These are phyloP conservation scores for Agapostemon virescens DNA, from an alignment of 2,888 invertebrate genomes.

Conservation along the genomic window DNA sequence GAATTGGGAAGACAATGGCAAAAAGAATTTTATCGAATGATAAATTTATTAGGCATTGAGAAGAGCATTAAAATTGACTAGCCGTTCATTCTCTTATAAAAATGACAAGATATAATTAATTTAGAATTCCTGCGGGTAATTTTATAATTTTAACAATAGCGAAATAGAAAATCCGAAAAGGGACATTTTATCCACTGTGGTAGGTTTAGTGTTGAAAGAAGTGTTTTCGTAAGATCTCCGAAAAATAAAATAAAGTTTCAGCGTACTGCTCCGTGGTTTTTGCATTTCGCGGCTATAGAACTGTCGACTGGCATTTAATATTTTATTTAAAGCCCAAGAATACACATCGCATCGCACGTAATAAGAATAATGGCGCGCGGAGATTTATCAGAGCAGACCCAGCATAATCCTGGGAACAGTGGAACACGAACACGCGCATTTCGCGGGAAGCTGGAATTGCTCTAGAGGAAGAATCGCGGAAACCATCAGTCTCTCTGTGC, in stretches of 20 bases:
- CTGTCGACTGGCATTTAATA: not conserved
- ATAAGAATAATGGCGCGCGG: constrained; percentile 4
- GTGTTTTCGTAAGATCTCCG: not conserved
- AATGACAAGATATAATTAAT: too few species aligned
- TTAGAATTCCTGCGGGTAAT: too few species aligned
- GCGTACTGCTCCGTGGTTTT: too few species aligned
- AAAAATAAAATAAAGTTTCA: not conserved
- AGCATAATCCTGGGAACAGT: not conserved
- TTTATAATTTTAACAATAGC: too few species aligned
- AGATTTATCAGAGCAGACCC: constrained; percentile 6
- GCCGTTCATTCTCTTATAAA: too few species aligned
- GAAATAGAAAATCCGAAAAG: too few species aligned
- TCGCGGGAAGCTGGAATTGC: not conserved
- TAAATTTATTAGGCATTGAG: not conserved
- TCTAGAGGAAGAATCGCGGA: constrained; percentile 1
- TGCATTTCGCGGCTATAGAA: not conserved
- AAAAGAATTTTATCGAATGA: too few species aligned
- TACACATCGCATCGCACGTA: not conserved
- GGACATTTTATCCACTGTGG: too few species aligned
- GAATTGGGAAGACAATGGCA: not conserved
- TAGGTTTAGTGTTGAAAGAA: too few species aligned
- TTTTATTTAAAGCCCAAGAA: constrained; percentile 1
- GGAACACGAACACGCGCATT: constrained; percentile 2
- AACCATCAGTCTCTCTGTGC: constrained; percentile 5
- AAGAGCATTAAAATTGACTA: too few species aligned